A percentile compares a stretch with the other conserved stretches of the same genome.
These are phyloP conservation scores for Origma solitaria DNA, from an alignment of 2,113 vertebrate genomes.

Conservation along the genomic window DNA sequence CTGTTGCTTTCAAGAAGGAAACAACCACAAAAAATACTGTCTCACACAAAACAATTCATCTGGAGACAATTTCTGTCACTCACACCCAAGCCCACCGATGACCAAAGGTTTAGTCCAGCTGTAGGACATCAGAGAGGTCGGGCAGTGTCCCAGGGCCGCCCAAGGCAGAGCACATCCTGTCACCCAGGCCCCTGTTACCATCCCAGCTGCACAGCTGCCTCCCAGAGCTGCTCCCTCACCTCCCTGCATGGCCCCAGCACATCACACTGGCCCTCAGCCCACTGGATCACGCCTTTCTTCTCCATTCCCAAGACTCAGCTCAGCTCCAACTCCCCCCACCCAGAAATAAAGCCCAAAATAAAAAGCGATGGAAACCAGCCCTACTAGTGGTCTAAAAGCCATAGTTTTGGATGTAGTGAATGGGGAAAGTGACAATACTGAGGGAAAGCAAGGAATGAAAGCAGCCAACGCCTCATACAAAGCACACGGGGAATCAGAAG, in stretches of 20 bases:
- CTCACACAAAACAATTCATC: background rate
- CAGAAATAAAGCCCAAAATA: background rate
- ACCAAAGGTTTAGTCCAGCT: background rate
- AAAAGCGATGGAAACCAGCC: background rate
- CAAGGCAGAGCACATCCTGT: background rate
- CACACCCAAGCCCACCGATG: rapidly evolving
- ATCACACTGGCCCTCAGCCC: background rate
- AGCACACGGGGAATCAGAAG: background rate
- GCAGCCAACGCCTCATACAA: background rate
- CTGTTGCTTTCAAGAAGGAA: background rate
- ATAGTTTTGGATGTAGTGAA: background rate
- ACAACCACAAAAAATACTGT: background rate
- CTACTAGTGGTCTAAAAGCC: background rate
- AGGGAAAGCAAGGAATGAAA: background rate
- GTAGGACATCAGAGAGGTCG: background rate
- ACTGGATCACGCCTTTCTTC: background rate
- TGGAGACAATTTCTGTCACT: background rate
- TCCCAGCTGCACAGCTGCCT: background rate
- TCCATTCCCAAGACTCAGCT: background rate
- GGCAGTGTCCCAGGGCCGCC: background rate
- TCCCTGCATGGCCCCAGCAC: background rate
- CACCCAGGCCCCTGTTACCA: background rate
- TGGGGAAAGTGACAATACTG: background rate
- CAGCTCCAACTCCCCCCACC: background rate
- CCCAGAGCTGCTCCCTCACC: background rate